phyloP scores from a whole-genome alignment of 1,140 invertebrate species.

The Mercenaria mercenaria region DNA sequence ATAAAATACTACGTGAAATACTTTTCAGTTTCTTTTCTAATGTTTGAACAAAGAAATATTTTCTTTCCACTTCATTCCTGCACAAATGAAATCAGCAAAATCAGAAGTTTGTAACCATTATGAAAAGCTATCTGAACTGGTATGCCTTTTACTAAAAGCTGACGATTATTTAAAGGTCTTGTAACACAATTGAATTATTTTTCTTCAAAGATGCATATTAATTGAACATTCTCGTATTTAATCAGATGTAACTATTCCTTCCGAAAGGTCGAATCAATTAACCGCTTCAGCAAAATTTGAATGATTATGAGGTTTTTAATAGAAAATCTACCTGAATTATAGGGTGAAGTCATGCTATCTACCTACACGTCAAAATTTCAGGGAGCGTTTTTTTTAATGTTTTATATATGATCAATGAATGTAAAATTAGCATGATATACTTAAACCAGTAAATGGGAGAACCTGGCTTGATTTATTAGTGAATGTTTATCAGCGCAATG shows the following conservation, averaged over 20 bases:
- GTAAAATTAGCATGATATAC: neutral
- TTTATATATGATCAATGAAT: constrained; percentile 33
- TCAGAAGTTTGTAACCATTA: too few relatives aligned
- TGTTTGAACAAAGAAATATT: too few relatives aligned
- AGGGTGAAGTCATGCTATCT: neutral
- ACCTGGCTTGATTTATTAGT: neutral
- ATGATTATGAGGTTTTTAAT: neutral
- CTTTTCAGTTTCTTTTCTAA: too few relatives aligned
- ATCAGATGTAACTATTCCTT: neutral
- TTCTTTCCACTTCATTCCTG: too few relatives aligned
- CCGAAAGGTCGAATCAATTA: neutral
- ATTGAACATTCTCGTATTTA: neutral
- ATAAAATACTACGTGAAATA: too few relatives aligned
- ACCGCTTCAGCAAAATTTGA: neutral
- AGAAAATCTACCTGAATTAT: neutral
- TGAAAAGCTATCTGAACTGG: too few relatives aligned
- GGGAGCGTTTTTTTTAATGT: neutral
- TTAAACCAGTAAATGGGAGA: neutral
- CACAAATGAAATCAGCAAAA: too few relatives aligned
- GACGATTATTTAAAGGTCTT: too few relatives aligned
- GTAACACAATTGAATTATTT: neutral
- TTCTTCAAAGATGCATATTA: neutral
- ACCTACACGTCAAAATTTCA: neutral
- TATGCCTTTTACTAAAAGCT: too few relatives aligned
- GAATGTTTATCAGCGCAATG: neutral